phyloP scores from a whole-genome alignment of 2,888 invertebrate species.

The Drosophila longiperda region DNA sequence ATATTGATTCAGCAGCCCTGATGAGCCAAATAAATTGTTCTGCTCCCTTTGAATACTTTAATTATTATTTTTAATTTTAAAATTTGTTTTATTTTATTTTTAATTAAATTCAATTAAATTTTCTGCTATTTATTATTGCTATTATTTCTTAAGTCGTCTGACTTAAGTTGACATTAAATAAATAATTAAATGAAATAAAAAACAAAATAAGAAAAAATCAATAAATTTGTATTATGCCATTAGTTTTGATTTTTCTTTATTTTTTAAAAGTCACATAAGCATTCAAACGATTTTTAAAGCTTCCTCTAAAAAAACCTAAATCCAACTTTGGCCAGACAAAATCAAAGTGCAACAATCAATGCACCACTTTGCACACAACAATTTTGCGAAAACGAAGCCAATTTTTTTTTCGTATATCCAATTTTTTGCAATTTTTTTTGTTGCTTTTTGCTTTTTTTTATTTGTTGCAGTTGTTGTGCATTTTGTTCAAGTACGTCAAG shows the following conservation, averaged over 20 bases:
- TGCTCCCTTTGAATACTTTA: too few relatives aligned
- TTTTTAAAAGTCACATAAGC: neutral
- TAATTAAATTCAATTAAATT: too few relatives aligned
- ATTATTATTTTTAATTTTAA: too few relatives aligned
- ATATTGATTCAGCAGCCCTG: too few relatives aligned
- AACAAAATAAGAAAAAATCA: neutral
- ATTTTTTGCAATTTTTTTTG: constrained; percentile 11
- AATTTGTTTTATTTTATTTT: too few relatives aligned
- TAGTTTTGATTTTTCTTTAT: neutral
- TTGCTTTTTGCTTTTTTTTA: constrained; percentile 23
- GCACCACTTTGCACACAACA: constrained; percentile 50
- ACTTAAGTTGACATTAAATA: too few relatives aligned
- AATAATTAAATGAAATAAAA: too few relatives aligned
- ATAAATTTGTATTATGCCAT: neutral
- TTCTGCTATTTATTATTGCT: too few relatives aligned
- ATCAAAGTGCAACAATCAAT: constrained; percentile 49
- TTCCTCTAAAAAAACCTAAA: neutral
- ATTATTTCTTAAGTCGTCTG: too few relatives aligned
- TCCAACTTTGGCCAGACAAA: constrained; percentile 25
- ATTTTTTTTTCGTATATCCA: constrained; percentile 48
- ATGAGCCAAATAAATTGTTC: too few relatives aligned
- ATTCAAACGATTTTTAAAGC: neutral
- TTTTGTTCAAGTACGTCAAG: constrained; percentile 81
- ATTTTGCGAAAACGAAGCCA: constrained; percentile 71
- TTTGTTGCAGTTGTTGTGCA: constrained; percentile 63